Conservation (phyloP, 2,797 vertebrate genomes). For the Falco peregrinus region DNA sequence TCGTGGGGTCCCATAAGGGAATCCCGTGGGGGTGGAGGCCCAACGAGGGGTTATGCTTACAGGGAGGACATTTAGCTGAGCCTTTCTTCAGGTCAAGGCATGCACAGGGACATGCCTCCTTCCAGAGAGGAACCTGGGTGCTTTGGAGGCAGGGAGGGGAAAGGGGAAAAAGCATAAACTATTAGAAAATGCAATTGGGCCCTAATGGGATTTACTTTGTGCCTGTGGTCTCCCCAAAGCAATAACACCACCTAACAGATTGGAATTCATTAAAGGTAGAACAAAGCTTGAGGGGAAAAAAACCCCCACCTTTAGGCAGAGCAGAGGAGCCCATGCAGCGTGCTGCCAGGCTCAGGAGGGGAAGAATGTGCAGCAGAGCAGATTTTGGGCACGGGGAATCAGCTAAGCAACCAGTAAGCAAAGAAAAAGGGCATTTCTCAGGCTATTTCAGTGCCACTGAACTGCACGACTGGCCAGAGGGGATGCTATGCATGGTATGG, state of each 20-base stretch:
- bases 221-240: neutral
- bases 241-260: neutral
- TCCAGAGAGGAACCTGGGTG: neutral
- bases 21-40: too few relatives aligned
- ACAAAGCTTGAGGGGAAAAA: neutral
- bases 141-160: neutral
- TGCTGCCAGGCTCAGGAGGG: neutral
- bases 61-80: neutral
- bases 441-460: neutral
- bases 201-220: neutral
- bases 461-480: neutral
- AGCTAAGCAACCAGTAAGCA: neutral
- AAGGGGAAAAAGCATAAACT: neutral
- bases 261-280: neutral
- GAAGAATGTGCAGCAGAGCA: neutral
- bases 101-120: neutral
- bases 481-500: accelerated
- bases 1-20: neutral
- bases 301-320: neutral
- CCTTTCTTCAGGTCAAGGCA: neutral
- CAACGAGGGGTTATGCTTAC: neutral
- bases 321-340: neutral
- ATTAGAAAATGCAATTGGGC: neutral
- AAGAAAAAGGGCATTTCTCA: neutral
- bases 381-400: neutral